Evolutionary conservation across 2,797 vertebrate genomes (phyloP).

Genomic region (Scolopax rusticola): DNA sequence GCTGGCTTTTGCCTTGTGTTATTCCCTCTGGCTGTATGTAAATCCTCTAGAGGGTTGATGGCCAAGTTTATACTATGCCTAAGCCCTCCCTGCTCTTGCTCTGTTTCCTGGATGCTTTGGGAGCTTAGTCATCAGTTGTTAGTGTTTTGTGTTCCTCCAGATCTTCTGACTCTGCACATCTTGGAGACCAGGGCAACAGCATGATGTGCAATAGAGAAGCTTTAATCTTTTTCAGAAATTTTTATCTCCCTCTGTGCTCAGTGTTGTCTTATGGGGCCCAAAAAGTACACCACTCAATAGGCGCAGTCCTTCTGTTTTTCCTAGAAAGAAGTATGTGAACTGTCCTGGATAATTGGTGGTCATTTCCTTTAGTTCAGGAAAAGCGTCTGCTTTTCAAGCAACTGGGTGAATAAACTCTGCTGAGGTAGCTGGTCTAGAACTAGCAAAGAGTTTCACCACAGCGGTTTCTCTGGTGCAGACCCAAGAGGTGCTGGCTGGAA

Average conservation of each 20-base stretch:
- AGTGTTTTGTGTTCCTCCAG: background rate
- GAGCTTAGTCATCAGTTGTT: background rate
- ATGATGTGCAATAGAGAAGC: fast-evolving
- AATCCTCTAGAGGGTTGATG: background rate
- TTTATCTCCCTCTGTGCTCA: background rate
- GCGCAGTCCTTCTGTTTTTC: background rate
- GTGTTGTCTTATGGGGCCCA: background rate
- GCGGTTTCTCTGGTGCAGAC: background rate
- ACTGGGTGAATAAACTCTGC: background rate
- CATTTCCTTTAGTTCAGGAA: background rate
- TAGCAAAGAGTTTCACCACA: background rate
- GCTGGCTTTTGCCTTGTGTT: background rate
- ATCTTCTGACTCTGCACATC: constrained; percentile 17
- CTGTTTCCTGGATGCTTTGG: background rate
- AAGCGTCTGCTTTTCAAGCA: background rate
- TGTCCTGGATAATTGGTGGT: background rate
- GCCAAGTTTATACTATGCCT: background rate
- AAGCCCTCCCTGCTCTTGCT: background rate
- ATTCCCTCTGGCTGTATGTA: background rate
- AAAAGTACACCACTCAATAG: fast-evolving
- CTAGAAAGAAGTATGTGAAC: background rate
- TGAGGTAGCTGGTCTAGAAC: background rate
- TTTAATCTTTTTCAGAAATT: background rate
- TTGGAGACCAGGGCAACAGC: background rate
- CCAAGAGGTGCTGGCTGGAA: background rate